phyloP scores from a whole-genome alignment of 2,888 invertebrate genomes.

The Athalia rosae region DNA sequence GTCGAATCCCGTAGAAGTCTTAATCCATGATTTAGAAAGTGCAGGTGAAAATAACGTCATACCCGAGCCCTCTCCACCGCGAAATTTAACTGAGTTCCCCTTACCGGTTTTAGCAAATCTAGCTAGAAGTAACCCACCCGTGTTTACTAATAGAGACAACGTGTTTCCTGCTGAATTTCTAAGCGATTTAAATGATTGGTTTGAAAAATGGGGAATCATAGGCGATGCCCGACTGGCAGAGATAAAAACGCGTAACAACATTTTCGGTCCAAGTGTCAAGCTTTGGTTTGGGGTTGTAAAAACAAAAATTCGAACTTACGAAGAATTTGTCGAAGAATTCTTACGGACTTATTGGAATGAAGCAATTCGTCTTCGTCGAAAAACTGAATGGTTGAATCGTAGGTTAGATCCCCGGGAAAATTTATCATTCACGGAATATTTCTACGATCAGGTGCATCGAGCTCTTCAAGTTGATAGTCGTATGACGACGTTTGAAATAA shows the following conservation, averaged over 20 bases:
- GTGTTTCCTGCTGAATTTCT: background rate
- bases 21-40: too few relatives aligned
- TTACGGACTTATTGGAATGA: slow-evolving; percentile 3
- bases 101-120: background rate
- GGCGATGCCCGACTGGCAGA: background rate
- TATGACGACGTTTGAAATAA: background rate
- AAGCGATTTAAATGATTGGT: background rate
- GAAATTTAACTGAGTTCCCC: background rate
- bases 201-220: background rate
- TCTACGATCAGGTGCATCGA: background rate
- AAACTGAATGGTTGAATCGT: background rate
- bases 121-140: background rate
- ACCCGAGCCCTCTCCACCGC: too few relatives aligned
- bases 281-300: background rate
- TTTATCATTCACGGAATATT: background rate
- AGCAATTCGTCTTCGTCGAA: background rate
- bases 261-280: background rate
- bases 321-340: background rate
- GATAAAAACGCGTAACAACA: background rate
- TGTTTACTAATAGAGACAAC: background rate
- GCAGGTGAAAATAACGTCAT: too few relatives aligned
- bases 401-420: background rate
- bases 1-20: too few relatives aligned
- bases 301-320: background rate
- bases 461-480: background rate